phyloP scores from a whole-genome alignment of 2,888 invertebrate genomes.

The Scaptomyza caliginosa region DNA sequence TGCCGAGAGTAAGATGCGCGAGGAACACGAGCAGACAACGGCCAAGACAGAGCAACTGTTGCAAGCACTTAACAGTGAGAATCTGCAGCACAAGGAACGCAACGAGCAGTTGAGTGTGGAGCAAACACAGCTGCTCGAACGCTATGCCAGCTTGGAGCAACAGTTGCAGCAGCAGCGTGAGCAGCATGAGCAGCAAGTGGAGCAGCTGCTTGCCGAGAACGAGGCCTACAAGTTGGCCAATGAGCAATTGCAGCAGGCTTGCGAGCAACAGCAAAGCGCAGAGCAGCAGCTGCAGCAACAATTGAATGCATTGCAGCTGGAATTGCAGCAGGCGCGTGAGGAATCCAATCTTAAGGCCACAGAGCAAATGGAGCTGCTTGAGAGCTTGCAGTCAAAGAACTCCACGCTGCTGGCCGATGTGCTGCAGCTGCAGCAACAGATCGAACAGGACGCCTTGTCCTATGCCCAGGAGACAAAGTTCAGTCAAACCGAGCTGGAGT shows the following conservation, averaged over 20 bases:
- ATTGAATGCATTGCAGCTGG: constrained; percentile 58
- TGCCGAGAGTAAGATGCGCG: constrained; percentile 75
- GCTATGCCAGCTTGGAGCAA: constrained; percentile 60
- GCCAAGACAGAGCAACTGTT: constrained; percentile 78
- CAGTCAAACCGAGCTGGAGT: constrained; percentile 80
- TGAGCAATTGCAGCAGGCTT: constrained; percentile 54
- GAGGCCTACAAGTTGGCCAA: constrained; percentile 66
- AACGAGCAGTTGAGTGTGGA: constrained; percentile 71
- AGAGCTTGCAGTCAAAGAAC: constrained; percentile 77
- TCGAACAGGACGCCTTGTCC: constrained; percentile 80
- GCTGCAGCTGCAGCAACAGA: constrained; percentile 74
- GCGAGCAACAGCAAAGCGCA: constrained; percentile 45
- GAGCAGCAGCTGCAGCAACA: constrained; percentile 58
- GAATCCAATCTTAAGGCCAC: constrained; percentile 57
- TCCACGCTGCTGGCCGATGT: constrained; percentile 72
- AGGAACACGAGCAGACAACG: constrained; percentile 68
- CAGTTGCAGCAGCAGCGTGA: constrained; percentile 68
- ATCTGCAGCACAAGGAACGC: constrained; percentile 69
- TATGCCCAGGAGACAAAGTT: constrained; percentile 80
- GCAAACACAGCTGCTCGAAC: constrained; percentile 63
- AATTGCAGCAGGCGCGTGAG: constrained; percentile 72
- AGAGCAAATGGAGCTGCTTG: constrained; percentile 69
- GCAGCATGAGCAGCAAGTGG: constrained; percentile 73
- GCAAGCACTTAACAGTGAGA: constrained; percentile 74
- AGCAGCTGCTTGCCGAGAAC: constrained; percentile 62